Percentiles rank a stretch among this genome's conserved stretches.
Conservation (phyloP, 2,888 invertebrate species). For the Melipona beecheii region DNA sequence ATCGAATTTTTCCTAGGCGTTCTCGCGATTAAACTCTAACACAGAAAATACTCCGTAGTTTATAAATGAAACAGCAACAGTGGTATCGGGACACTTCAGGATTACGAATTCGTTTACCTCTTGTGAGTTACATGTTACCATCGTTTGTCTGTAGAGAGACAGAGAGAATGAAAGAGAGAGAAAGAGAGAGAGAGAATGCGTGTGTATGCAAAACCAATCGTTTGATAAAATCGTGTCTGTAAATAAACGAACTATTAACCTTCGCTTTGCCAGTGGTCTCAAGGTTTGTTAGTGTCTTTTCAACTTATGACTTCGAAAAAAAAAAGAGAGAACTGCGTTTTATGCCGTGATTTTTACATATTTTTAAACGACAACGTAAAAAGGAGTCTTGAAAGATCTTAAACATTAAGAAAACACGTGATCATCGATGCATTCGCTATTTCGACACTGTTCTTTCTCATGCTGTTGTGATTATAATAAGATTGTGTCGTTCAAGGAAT, state of each 20-base stretch:
- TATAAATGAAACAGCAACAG: conserved; percentile 21
- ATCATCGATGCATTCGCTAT: background rate
- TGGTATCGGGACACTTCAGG: conserved; percentile 37
- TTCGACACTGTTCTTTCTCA: conserved; percentile 8
- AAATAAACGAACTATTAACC: conserved; percentile 42
- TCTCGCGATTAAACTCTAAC: conserved; percentile 20
- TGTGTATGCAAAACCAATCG: background rate
- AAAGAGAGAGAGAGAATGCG: background rate
- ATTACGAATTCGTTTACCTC: conserved; percentile 37
- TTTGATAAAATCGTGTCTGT: conserved; percentile 36
- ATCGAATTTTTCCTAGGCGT: conserved; percentile 24
- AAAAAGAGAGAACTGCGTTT: background rate
- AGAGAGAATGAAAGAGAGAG: background rate
- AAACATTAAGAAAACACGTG: background rate
- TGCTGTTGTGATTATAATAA: conserved; percentile 4
- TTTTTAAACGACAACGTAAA: conserved; percentile 22
- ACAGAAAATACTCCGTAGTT: conserved; percentile 34
- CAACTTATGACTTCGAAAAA: background rate
- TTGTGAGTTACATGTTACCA: background rate
- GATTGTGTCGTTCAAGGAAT: conserved; percentile 1
- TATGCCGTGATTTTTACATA: conserved; percentile 35
- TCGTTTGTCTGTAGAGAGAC: background rate
- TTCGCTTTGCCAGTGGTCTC: conserved; percentile 38
- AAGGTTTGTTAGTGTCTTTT: conserved; percentile 17
- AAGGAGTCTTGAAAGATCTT: conserved; percentile 23